Conservation (phyloP, 2,888 invertebrate species). For the Dasypolia templi region DNA sequence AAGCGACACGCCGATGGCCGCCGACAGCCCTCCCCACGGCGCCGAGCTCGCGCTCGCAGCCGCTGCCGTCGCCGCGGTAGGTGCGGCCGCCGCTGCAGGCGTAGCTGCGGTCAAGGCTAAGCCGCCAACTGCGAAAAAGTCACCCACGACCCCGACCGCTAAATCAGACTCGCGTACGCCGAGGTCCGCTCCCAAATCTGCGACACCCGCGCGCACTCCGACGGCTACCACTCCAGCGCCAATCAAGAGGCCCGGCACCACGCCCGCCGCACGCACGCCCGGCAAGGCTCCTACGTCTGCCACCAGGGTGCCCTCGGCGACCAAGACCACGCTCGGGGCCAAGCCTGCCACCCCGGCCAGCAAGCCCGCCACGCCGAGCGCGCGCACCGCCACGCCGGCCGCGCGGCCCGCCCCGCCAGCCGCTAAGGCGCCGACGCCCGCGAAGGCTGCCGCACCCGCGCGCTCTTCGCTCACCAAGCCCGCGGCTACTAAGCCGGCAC, state of each 20-base stretch:
- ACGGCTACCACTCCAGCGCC: slow-evolving; percentile 68
- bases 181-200: slow-evolving; percentile 70
- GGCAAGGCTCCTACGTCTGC: slow-evolving; percentile 65
- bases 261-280: slow-evolving; percentile 67
- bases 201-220: slow-evolving; percentile 71
- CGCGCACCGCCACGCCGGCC: slow-evolving; percentile 36
- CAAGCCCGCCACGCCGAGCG: slow-evolving; percentile 48
- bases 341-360: slow-evolving; percentile 59
- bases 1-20: slow-evolving; percentile 67
- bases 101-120: slow-evolving; percentile 66
- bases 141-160: slow-evolving; percentile 73
- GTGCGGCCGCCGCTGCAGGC: slow-evolving; percentile 68
- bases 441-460: slow-evolving; percentile 53
- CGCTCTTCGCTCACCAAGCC: slow-evolving; percentile 52
- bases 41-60: slow-evolving; percentile 61
- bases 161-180: slow-evolving; percentile 71
- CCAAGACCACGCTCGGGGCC: slow-evolving; percentile 58
- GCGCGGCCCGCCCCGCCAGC: slow-evolving; percentile 68
- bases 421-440: slow-evolving; percentile 58
- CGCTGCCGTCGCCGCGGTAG: slow-evolving; percentile 70
- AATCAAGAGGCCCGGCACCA: slow-evolving; percentile 64
- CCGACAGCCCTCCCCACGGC: slow-evolving; percentile 60
- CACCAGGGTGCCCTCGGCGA: slow-evolving; percentile 59
- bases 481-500: slow-evolving; percentile 50
- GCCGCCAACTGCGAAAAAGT: slow-evolving; percentile 69